These are phyloP conservation scores for Ammospiza caudacuta DNA, from an alignment of 2,113 vertebrate genomes.

Conservation along the genomic window DNA sequence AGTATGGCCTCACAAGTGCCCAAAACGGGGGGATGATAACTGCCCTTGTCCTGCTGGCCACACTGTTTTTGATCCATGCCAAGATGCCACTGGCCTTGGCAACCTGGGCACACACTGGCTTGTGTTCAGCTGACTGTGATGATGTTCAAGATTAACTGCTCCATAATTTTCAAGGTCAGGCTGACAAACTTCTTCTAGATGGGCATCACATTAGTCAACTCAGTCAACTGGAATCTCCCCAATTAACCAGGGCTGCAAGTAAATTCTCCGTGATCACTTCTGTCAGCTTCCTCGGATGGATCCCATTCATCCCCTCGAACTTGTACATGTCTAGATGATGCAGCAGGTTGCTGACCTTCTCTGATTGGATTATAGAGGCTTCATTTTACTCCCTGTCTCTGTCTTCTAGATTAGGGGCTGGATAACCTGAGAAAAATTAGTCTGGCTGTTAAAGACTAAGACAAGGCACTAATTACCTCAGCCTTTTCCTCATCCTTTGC, in stretches of 20 bases:
- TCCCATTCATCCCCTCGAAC: neutral
- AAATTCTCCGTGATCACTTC: neutral
- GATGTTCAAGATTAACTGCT: neutral
- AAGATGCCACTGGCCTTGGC: neutral
- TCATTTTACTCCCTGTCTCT: neutral
- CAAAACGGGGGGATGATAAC: neutral
- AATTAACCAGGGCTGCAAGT: neutral
- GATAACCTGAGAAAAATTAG: neutral
- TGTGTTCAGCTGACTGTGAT: neutral
- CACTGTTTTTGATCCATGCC: neutral
- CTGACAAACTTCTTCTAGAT: neutral
- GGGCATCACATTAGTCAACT: neutral
- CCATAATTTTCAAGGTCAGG: neutral
- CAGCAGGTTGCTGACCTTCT: neutral
- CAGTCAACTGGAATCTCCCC: neutral
- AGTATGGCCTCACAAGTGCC: neutral
- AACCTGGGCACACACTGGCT: neutral
- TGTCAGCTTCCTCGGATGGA: neutral
- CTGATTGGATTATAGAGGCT: fast-evolving
- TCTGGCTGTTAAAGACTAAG: neutral
- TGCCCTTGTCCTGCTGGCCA: neutral
- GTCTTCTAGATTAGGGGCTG: neutral
- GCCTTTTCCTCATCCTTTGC: neutral
- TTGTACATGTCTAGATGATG: no score
- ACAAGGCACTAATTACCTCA: neutral